Conservation (phyloP, 2,888 invertebrate genomes). For the Phasia obesa region DNA sequence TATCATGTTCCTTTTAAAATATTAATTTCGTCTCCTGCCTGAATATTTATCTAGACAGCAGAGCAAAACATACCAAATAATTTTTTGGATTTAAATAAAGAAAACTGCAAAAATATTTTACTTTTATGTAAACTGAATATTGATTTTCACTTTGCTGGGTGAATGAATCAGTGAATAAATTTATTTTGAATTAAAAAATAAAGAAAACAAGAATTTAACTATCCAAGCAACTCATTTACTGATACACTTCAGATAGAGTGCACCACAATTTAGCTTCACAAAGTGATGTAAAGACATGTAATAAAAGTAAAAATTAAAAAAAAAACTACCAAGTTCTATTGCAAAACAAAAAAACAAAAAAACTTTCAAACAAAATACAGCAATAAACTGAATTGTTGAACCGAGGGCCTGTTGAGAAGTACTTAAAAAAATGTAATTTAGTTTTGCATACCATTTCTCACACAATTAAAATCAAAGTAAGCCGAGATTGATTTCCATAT, state of each 20-base stretch:
- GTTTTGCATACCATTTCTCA: no score
- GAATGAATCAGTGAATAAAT: slow-evolving; percentile 2
- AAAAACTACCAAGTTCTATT: neutral
- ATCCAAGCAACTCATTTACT: neutral
- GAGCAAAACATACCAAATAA: no score
- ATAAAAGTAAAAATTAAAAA: slow-evolving; percentile 3
- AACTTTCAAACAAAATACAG: neutral
- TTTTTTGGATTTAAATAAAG: no score
- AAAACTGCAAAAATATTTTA: neutral
- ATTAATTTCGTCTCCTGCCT: neutral
- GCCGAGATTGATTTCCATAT: no score
- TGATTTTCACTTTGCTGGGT: slow-evolving; percentile 32
- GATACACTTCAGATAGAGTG: slow-evolving; percentile 1
- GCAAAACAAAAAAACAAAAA: slow-evolving; percentile 37
- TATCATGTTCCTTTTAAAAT: no score
- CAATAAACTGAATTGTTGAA: no score
- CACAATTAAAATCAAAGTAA: no score
- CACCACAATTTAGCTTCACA: slow-evolving; percentile 1
- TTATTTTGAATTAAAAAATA: neutral
- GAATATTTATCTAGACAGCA: neutral
- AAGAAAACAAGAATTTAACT: neutral
- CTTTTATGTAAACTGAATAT: slow-evolving; percentile 15
- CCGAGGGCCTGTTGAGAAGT: no score
- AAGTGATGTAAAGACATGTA: slow-evolving; percentile 16
- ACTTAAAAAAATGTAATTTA: no score